Evolutionary conservation across 2,113 vertebrate genomes (phyloP).

Genomic region (Lampris megalopsis): DNA sequence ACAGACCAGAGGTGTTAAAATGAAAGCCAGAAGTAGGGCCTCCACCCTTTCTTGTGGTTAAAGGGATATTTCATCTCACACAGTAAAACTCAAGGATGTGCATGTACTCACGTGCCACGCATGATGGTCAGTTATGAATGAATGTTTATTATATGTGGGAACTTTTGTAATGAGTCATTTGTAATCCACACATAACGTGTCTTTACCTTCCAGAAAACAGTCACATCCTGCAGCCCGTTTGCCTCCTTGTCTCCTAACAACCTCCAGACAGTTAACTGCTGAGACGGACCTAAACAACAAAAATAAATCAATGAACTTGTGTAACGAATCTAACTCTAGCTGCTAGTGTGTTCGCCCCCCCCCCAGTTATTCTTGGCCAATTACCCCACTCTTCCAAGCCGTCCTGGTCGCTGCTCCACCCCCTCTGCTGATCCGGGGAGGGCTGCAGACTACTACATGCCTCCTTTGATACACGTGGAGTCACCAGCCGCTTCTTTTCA

Average conservation of each 20-base stretch:
- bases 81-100: background rate
- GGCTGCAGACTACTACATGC: too few relatives aligned
- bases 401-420: too few relatives aligned
- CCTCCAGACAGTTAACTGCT: conserved; percentile 76
- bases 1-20: background rate
- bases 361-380: too few relatives aligned
- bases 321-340: too few relatives aligned
- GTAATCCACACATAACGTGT: background rate
- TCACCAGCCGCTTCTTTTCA: too few relatives aligned
- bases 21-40: background rate
- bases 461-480: too few relatives aligned
- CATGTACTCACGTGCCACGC: background rate
- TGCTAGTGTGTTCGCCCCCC: too few relatives aligned
- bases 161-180: background rate
- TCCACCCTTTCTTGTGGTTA: background rate
- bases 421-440: too few relatives aligned
- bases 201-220: conserved; percentile 82
- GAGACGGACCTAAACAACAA: conserved; percentile 66
- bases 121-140: too few relatives aligned
- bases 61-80: background rate
- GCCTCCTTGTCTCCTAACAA: conserved; percentile 15
- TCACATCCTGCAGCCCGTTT: conserved; percentile 42
- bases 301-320: too few relatives aligned
- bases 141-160: too few relatives aligned
- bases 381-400: too few relatives aligned